These are phyloP conservation scores for Hemicentrotus pulcherrimus DNA, from an alignment of 35 echinoderm and acorn worm species.

Conservation along the genomic window DNA sequence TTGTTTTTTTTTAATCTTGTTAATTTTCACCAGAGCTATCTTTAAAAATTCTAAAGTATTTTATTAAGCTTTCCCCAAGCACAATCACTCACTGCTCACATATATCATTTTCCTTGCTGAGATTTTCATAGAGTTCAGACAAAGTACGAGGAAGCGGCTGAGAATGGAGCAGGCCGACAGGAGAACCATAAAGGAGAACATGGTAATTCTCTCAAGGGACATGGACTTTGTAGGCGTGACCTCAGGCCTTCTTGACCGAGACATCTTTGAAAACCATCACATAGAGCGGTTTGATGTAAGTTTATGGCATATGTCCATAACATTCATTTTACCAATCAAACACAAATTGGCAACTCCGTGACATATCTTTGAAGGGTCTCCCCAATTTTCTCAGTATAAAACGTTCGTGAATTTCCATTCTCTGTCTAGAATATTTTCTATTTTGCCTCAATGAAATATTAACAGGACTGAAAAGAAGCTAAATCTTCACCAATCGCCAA, in stretches of 20 bases:
- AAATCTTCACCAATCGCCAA: too few relatives aligned
- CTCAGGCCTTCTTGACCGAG: not conserved
- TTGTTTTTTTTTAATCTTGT: too few relatives aligned
- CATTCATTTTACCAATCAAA: not conserved
- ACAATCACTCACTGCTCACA: too few relatives aligned
- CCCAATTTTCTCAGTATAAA: not conserved
- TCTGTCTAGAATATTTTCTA: too few relatives aligned
- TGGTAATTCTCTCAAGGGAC: not conserved
- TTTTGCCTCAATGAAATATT: too few relatives aligned
- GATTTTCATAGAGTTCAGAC: not conserved
- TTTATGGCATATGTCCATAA: not conserved
- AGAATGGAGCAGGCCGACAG: conserved; percentile 35
- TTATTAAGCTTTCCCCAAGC: too few relatives aligned
- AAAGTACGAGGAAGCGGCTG: not conserved
- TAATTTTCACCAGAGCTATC: too few relatives aligned
- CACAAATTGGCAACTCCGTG: not conserved
- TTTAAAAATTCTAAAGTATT: too few relatives aligned
- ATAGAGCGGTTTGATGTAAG: conserved; percentile 44
- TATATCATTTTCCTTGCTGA: not conserved
- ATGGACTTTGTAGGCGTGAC: conserved; percentile 27
- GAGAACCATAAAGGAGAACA: conserved; percentile 14
- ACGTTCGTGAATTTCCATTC: too few relatives aligned
- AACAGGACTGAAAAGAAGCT: too few relatives aligned
- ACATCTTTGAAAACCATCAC: conserved; percentile 50
- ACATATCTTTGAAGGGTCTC: not conserved